phyloP scores from a whole-genome alignment of 1,140 invertebrate genomes.

The Spodoptera litura region DNA sequence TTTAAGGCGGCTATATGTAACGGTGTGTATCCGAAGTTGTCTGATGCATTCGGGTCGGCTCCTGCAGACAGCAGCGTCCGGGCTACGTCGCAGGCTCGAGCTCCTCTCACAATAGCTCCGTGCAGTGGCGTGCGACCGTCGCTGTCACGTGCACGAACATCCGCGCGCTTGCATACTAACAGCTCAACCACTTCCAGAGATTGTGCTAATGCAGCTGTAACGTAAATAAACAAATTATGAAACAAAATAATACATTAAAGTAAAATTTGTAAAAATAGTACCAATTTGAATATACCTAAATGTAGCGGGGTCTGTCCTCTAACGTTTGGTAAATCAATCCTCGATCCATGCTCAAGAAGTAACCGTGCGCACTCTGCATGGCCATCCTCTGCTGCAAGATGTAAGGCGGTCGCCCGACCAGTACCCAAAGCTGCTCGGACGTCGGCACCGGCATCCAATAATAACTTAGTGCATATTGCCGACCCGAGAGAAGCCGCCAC shows the following conservation, averaged over 20 bases:
- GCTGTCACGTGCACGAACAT: conserved; percentile 88
- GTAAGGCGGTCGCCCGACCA: conserved; percentile 90
- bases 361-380: conserved; percentile 90
- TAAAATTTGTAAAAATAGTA: not conserved
- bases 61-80: conserved; percentile 88
- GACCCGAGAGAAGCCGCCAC: conserved; percentile 92
- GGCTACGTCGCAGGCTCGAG: conserved; percentile 90
- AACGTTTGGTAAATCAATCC: conserved; percentile 89
- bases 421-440: conserved; percentile 90
- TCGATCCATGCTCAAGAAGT: conserved; percentile 90
- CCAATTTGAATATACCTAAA: conserved; percentile 73
- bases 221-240: conserved; percentile 9
- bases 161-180: conserved; percentile 88
- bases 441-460: conserved; percentile 91
- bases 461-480: conserved; percentile 88
- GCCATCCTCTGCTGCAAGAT: conserved; percentile 93
- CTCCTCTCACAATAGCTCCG: conserved; percentile 91
- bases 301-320: conserved; percentile 92
- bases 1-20: conserved; percentile 94
- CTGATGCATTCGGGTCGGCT: conserved; percentile 91
- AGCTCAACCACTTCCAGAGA: conserved; percentile 90
- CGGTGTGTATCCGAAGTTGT: conserved; percentile 92
- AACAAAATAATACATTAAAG: not conserved
- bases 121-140: conserved; percentile 93
- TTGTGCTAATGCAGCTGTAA: conserved; percentile 90